A percentile compares a stretch with the other conserved stretches of the same genome.
These are phyloP conservation scores for Macropis europaea DNA, from an alignment of 2,888 invertebrate genomes.

Conservation along the genomic window DNA sequence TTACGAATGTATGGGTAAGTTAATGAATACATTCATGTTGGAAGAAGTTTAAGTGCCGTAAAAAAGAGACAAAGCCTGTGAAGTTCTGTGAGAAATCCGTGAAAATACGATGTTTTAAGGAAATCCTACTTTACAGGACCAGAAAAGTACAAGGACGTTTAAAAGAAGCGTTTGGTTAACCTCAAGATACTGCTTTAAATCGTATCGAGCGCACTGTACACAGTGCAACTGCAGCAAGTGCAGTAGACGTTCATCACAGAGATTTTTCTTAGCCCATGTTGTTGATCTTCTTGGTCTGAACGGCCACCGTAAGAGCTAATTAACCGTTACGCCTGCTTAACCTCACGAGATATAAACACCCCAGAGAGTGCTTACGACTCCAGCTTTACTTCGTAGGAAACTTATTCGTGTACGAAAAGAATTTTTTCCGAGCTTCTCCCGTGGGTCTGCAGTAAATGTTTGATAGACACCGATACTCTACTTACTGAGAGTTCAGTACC, in stretches of 20 bases:
- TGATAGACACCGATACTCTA: background rate
- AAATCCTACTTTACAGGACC: too few relatives aligned
- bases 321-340: slow-evolving; percentile 47
- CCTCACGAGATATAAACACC: slow-evolving; percentile 32
- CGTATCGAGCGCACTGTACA: background rate
- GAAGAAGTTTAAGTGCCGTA: slow-evolving; percentile 8
- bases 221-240: background rate
- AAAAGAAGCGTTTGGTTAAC: background rate
- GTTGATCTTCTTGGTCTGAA: slow-evolving; percentile 31
- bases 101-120: too few relatives aligned
- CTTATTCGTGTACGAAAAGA: slow-evolving; percentile 18
- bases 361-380: slow-evolving; percentile 14
- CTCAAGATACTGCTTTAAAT: background rate
- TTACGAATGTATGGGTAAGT: slow-evolving; percentile 10
- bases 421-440: slow-evolving; percentile 8
- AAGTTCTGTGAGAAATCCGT: too few relatives aligned
- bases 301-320: slow-evolving; percentile 32
- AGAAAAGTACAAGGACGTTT: background rate
- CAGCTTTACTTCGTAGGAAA: slow-evolving; percentile 8
- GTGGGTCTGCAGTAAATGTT: slow-evolving; percentile 29
- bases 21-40: slow-evolving; percentile 3
- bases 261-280: slow-evolving; percentile 20
- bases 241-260: slow-evolving; percentile 5
- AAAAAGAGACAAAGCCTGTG: background rate
- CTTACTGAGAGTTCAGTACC: background rate